These are phyloP conservation scores for Myiopsitta monachus DNA, from an alignment of 2,113 vertebrate species.

Conservation along the genomic window DNA sequence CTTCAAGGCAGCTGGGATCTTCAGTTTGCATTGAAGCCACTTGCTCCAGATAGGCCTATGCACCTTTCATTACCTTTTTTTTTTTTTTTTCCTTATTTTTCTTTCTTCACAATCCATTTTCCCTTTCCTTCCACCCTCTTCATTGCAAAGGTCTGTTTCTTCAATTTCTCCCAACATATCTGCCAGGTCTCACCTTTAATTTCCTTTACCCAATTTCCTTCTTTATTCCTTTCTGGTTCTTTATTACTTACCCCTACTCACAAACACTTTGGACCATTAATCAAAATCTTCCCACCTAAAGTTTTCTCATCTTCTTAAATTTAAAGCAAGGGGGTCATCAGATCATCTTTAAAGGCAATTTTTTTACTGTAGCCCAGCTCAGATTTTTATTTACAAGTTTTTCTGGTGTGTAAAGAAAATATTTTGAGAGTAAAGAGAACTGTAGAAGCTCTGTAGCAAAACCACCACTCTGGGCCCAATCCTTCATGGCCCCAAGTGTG, in stretches of 20 bases:
- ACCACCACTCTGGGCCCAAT: background rate
- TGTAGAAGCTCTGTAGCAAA: background rate
- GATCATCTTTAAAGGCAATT: background rate
- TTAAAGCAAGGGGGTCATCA: background rate
- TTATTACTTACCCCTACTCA: background rate
- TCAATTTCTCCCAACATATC: background rate
- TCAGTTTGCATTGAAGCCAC: background rate
- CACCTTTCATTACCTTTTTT: background rate
- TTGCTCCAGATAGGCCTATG: background rate
- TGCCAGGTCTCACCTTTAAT: conserved; percentile 6
- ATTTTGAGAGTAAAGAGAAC: background rate
- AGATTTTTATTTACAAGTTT: background rate
- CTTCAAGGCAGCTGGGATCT: background rate
- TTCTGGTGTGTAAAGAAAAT: background rate
- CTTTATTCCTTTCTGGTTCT: background rate
- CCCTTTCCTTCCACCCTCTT: background rate
- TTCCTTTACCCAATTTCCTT: background rate
- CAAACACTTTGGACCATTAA: background rate
- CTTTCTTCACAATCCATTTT: background rate
- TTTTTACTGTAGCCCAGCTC: background rate
- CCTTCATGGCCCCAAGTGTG: background rate
- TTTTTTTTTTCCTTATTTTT: background rate
- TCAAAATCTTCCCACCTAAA: background rate
- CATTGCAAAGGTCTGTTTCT: background rate
- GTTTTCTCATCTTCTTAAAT: background rate